phyloP scores from a whole-genome alignment of 2,113 vertebrate species.

The Scatophagus argus region DNA sequence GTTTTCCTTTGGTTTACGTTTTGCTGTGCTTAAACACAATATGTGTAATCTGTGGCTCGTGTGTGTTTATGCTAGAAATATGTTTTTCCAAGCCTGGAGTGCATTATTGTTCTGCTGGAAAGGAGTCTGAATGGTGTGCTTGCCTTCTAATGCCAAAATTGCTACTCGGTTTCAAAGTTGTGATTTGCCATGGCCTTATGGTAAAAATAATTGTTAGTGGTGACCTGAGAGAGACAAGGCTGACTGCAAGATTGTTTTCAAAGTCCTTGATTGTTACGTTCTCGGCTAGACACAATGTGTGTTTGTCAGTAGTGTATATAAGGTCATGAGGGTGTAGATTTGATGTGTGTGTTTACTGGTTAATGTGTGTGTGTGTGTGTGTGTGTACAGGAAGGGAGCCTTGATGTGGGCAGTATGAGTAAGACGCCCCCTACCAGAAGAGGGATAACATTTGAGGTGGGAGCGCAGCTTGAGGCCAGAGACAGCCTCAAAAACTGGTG shows the following conservation, averaged over 20 bases:
- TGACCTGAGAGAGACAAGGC: slow-evolving; percentile 1
- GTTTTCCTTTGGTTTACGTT: slow-evolving; percentile 5
- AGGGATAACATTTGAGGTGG: slow-evolving; percentile 99
- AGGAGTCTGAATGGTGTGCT: slow-evolving; percentile 32
- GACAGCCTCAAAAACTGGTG: slow-evolving; percentile 99
- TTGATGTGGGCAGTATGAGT: slow-evolving; percentile 91
- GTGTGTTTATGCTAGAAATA: slow-evolving; percentile 14
- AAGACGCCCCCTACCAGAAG: slow-evolving; percentile 98
- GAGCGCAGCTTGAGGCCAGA: slow-evolving; percentile 97
- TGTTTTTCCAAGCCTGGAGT: slow-evolving; percentile 18
- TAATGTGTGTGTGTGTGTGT: slow-evolving; percentile 15
- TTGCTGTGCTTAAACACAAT: slow-evolving; percentile 20
- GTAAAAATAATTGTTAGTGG: background rate
- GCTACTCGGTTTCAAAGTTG: slow-evolving; percentile 20
- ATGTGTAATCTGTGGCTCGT: slow-evolving; percentile 32
- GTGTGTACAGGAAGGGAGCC: slow-evolving; percentile 75
- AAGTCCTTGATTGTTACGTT: slow-evolving; percentile 18
- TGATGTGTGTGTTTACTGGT: slow-evolving; percentile 26
- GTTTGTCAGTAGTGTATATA: slow-evolving; percentile 19
- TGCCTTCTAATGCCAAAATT: slow-evolving; percentile 20
- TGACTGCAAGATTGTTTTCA: slow-evolving; percentile 4
- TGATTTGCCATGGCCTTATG: slow-evolving; percentile 19
- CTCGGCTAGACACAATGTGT: slow-evolving; percentile 21
- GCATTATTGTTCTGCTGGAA: slow-evolving; percentile 34
- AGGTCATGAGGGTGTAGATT: slow-evolving; percentile 41